Percentiles rank a stretch among this genome's conserved stretches.
Evolutionary conservation across 2,888 invertebrate genomes (phyloP).

Genomic region (Pterobdella sp.): DNA sequence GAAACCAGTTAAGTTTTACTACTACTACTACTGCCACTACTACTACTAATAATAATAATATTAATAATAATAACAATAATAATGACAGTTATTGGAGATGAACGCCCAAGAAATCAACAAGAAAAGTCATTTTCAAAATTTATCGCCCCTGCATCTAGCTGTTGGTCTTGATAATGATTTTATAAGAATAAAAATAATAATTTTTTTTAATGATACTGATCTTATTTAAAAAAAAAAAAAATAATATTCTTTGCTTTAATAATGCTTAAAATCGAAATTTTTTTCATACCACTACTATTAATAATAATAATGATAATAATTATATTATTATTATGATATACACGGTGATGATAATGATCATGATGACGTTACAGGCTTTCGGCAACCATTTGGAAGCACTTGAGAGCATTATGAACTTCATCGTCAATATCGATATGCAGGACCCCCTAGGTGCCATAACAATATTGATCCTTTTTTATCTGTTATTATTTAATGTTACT

Average conservation of each 20-base stretch:
- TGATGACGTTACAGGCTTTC: slow-evolving; percentile 52
- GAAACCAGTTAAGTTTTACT: too few species aligned
- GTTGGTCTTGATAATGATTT: slow-evolving; percentile 41
- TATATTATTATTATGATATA: background rate
- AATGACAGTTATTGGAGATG: slow-evolving; percentile 45
- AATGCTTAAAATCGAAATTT: too few species aligned
- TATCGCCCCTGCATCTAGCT: slow-evolving; percentile 59
- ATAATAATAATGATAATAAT: background rate
- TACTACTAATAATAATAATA: background rate
- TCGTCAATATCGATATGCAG: slow-evolving; percentile 57
- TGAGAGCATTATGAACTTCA: slow-evolving; percentile 55
- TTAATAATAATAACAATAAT: background rate
- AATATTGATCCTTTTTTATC: background rate
- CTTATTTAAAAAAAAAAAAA: background rate
- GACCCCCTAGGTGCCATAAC: slow-evolving; percentile 54
- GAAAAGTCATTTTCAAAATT: slow-evolving; percentile 45
- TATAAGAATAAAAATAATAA: background rate
- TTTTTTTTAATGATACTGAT: background rate
- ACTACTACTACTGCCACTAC: background rate
- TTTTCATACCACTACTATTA: background rate
- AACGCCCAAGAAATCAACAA: slow-evolving; percentile 45
- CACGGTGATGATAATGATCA: background rate
- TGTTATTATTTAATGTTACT: background rate
- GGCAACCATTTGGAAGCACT: slow-evolving; percentile 58
- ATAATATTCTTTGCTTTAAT: background rate